Base-by-base conservation (phyloP, 2,113 vertebrate species). In the Otocyon megalotis region DNA sequence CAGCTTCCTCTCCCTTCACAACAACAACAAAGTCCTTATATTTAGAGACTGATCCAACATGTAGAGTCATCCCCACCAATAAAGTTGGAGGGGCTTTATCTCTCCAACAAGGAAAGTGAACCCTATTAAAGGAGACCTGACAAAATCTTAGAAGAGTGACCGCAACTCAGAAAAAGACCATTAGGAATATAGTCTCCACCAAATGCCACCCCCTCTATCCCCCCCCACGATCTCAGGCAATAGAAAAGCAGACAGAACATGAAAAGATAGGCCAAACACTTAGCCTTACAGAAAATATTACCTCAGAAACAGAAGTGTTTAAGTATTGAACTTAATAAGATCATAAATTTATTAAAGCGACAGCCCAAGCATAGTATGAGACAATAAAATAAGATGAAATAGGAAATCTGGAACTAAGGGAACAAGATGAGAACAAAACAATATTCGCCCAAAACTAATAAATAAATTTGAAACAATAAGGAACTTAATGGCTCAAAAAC, bases 401-500 rank as follows among this genome's bases (percentile, higher is more conserved):
- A 8, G 71, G 53, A 87, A 96, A 88, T 77, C 54, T 2, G 28
- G 43, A 93, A 50, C 50, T 85, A 85, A 91, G 85, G 35, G 53
- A 81, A 76, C 58, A 71, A 88, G 88, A 69, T 89, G 58, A 96
- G 84, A 96, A 77, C 26, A 90, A 30, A 90, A 48, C 16, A 88
- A 5, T 12, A 50, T 54, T 2, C 8, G 19, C 80, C 58, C 15
- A 77, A 76, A 97, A 91, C 63, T 72, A 72, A 84, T 76, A 56
- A 69, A 74, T 60, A 71, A 53, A 93, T 67, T 80, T 58, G 54
- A 94, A 96, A 81, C 53, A 50, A 19, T 93, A 86, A 88, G 65
- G 60, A 86, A 60, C 13, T 71, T 84, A 94, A 67, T 86, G 62
- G 24, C 37, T 74, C 58, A 32, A 83, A 88, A 96, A 95, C 60